These are phyloP conservation scores for Cuniculus paca DNA, from an alignment of 2,797 vertebrate genomes.

Conservation along the genomic window DNA sequence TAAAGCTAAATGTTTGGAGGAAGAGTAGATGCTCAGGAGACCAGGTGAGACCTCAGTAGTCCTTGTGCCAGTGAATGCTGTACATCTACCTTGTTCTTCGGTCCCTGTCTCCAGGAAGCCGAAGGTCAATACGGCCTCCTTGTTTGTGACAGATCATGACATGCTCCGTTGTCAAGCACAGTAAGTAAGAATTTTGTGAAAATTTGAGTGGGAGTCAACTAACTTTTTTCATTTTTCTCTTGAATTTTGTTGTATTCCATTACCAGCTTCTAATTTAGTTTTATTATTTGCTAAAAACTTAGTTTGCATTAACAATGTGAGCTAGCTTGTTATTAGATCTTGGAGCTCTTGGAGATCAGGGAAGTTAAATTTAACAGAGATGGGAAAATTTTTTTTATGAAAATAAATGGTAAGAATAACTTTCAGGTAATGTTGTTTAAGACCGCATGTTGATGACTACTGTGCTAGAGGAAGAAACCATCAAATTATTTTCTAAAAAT, in stretches of 20 bases:
- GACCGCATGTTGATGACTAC: neutral
- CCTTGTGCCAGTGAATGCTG: neutral
- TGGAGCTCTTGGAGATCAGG: constrained; percentile 7
- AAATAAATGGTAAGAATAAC: neutral
- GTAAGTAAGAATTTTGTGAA: neutral
- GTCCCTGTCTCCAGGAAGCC: neutral
- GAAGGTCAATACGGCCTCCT: neutral
- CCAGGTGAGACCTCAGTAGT: neutral
- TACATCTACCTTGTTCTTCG: neutral
- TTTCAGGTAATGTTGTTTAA: neutral
- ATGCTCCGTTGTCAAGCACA: neutral
- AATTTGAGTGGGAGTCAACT: neutral
- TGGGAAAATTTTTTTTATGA: constrained; percentile 10
- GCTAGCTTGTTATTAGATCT: neutral
- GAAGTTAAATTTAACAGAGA: neutral
- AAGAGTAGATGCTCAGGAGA: neutral
- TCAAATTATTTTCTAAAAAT: neutral
- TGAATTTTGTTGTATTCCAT: neutral
- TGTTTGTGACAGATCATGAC: neutral
- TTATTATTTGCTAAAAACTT: constrained; percentile 22
- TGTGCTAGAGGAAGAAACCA: neutral
- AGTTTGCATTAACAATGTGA: neutral
- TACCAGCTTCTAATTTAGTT: neutral
- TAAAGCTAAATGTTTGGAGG: neutral
- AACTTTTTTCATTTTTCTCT: neutral